Percentiles rank a stretch among this genome's conserved stretches.
Evolutionary conservation across 2,888 invertebrate species (phyloP).

Genomic region (Elegia similella): DNA sequence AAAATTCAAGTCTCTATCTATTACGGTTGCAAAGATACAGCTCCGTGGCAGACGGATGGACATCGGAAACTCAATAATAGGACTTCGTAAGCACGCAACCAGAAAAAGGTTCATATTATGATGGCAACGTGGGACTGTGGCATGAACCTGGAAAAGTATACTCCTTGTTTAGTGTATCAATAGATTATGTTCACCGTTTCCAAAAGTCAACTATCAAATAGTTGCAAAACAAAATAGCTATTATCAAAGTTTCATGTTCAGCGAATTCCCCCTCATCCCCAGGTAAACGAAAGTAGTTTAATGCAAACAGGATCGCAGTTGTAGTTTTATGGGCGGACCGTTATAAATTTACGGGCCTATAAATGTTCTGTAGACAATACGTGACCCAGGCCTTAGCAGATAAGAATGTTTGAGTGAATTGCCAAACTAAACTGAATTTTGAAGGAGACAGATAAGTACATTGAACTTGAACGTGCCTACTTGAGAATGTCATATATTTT

Average conservation of each 20-base stretch:
- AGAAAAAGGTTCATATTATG: too few species aligned
- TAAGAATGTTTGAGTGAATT: constrained; percentile 1
- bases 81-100: too few species aligned
- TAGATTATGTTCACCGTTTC: too few species aligned
- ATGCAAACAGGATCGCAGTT: constrained; percentile 15
- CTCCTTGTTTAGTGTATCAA: too few species aligned
- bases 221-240: background rate
- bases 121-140: too few species aligned
- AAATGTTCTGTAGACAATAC: constrained; percentile 10
- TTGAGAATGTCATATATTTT: too few species aligned
- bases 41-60: too few species aligned
- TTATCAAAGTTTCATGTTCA: background rate
- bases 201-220: background rate
- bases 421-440: background rate
- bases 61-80: too few species aligned
- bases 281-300: constrained; percentile 8
- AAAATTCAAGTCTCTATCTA: too few species aligned
- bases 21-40: too few species aligned
- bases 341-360: constrained; percentile 16
- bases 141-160: too few species aligned
- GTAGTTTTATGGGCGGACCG: constrained; percentile 16
- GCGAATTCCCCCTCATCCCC: constrained; percentile 1
- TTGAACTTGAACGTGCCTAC: too few species aligned
- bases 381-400: background rate
- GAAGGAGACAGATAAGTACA: background rate